Conservation (phyloP, 2,888 invertebrate species). For the Cartodere bifasciata region DNA sequence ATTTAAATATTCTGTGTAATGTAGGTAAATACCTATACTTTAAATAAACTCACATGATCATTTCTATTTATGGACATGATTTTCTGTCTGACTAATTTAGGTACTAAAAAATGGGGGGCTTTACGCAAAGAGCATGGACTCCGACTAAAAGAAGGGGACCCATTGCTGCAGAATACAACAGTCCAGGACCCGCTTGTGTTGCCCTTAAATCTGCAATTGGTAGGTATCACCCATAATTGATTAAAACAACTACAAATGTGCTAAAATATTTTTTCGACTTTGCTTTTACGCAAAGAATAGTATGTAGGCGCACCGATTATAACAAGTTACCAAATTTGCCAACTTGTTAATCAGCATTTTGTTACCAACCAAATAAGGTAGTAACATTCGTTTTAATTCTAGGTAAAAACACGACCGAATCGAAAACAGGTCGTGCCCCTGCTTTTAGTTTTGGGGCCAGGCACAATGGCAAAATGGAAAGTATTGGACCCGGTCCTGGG, state of each 20-base stretch:
- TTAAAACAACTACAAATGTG: too few species aligned
- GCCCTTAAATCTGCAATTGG: slow-evolving; percentile 61
- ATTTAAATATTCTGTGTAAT: too few species aligned
- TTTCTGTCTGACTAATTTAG: too few species aligned
- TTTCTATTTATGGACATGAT: too few species aligned
- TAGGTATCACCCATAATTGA: not conserved
- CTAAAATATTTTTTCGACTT: too few species aligned
- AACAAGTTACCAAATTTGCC: too few species aligned
- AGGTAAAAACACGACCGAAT: slow-evolving; percentile 69
- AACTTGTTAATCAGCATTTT: too few species aligned
- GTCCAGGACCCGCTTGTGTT: slow-evolving; percentile 82
- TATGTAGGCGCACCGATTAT: too few species aligned
- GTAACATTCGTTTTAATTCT: slow-evolving; percentile 17
- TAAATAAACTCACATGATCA: too few species aligned
- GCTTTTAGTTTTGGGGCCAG: slow-evolving; percentile 70
- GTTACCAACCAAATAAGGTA: too few species aligned
- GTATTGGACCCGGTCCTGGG: slow-evolving; percentile 78
- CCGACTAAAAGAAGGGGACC: slow-evolving; percentile 80
- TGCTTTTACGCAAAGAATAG: too few species aligned
- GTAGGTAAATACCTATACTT: too few species aligned
- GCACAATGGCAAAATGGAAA: slow-evolving; percentile 43
- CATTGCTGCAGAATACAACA: slow-evolving; percentile 74
- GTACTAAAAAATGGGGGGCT: slow-evolving; percentile 45
- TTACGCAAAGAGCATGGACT: slow-evolving; percentile 80
- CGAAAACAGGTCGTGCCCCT: slow-evolving; percentile 64